Conservation (phyloP, 2,113 vertebrate species). For the Chamaetylas fuelleborni region DNA sequence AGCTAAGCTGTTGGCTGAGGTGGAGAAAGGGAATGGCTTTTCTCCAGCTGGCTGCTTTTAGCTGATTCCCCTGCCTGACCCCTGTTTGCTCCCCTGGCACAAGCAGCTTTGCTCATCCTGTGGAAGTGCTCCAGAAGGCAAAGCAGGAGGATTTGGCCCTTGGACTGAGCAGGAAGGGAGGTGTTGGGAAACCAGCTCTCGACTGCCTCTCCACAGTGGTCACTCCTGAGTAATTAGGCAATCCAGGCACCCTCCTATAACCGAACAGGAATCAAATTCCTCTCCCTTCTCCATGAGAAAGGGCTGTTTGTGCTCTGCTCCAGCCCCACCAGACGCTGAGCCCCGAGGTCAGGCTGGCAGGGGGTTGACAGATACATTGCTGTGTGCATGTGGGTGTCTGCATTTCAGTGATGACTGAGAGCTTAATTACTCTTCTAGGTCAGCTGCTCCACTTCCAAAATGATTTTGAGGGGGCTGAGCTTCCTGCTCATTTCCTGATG, state of each 20-base stretch:
- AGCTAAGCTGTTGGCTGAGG: background rate
- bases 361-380: background rate
- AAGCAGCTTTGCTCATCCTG: background rate
- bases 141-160: background rate
- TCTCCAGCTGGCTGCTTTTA: background rate
- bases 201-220: background rate
- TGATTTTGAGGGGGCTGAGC: background rate
- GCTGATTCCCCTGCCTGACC: background rate
- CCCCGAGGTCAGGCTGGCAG: background rate
- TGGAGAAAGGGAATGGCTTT: slow-evolving; percentile 23
- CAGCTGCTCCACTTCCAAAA: slow-evolving; percentile 2
- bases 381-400: background rate
- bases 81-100: background rate
- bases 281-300: background rate
- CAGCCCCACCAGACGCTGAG: background rate
- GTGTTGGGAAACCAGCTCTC: background rate
- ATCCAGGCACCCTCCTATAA: background rate
- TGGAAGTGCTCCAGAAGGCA: background rate
- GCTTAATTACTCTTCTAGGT: slow-evolving; percentile 11
- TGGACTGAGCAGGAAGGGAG: background rate
- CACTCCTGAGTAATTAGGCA: background rate
- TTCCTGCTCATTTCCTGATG: slow-evolving; percentile 27
- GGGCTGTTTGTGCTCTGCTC: background rate
- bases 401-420: background rate
- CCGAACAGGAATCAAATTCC: background rate